Evolutionary conservation across 2,888 invertebrate genomes (phyloP), one percentile per base, ranked within the genome.

Genomic region (Sphaeridia pumilis): DNA sequence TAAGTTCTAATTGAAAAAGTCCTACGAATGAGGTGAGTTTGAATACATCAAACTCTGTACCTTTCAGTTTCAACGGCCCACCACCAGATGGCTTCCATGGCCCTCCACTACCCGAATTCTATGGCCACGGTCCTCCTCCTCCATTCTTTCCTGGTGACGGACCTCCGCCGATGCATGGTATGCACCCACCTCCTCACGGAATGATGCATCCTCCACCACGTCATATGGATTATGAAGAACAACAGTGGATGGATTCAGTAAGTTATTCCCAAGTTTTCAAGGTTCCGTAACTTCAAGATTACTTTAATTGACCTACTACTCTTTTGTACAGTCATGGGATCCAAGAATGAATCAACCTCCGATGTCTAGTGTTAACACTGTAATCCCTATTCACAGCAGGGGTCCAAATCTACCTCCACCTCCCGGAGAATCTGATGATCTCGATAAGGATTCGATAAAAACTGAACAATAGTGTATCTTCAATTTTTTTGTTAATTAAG

Each of bases 171-270:
- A 10, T 17, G 7, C 34, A 46, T 45, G 24, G 22, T 46, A 46
- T 24, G 25, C 21, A 27, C 21, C 25, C 10, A 41, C 41, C 25
- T 38, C 38, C 38, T 17, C 38, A 38, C 20, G 17, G 17, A 17
- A 38, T 38, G 38, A 38, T 38, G 38, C 38, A 38, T 38, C 60
- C 59, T 27, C 60, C 60, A 2, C 58, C 57, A 14, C 46, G 46
- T 4, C 56, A 55, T 35, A 44, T 54, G 27, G 55, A 54, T n/a
- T 60, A 64, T 1, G 82, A 83, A 67, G 83, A 83, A 67, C 79
- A 77, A 45, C 82, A 83, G 64, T 83, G 83, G 83, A 77, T 75
- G 61, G 72, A 73, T 65, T 71, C 71, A 41, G 72, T 73, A 66
- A 65, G 67, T 58, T 27, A 10, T 36, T n/a, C 10, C 22, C 44